phyloP scores from a whole-genome alignment of 2,888 invertebrate species.

The Drosophila ochracea region DNA sequence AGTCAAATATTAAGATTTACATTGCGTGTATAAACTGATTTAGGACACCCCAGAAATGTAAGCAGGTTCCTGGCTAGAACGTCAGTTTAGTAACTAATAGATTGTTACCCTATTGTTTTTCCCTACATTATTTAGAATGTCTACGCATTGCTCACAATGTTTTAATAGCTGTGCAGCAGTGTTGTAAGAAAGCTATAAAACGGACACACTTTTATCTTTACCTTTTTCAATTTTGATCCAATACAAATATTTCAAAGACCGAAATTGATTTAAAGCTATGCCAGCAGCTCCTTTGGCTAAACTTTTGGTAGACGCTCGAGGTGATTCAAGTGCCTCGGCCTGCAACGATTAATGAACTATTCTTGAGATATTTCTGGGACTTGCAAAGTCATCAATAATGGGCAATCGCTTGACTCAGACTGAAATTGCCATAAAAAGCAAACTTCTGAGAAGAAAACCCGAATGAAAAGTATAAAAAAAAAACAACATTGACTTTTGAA shows the following conservation, averaged over 20 bases:
- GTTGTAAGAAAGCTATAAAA: no score
- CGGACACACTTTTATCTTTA: no score
- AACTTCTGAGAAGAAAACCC: conserved; percentile 45
- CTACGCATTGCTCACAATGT: no score
- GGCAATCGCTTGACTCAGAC: conserved; percentile 48
- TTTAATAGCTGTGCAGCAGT: not conserved
- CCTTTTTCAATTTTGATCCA: not conserved
- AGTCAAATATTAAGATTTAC: not conserved
- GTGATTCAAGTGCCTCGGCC: conserved; percentile 5
- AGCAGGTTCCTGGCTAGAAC: not conserved
- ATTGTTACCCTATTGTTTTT: not conserved
- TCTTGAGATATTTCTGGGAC: conserved; percentile 29
- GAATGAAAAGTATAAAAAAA: conserved; percentile 40
- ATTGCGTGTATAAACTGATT: not conserved
- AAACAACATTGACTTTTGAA: conserved; percentile 76
- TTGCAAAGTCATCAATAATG: conserved; percentile 64
- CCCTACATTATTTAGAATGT: fast-evolving
- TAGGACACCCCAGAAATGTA: not conserved
- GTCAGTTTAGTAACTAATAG: not conserved
- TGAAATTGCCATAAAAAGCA: conserved; percentile 54
- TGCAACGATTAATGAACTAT: conserved; percentile 52
- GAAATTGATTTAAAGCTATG: not conserved
- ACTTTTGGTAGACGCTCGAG: not conserved
- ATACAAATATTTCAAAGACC: not conserved
- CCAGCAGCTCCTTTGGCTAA: not conserved